Conservation (phyloP, 2,113 vertebrate species). For the Gila orcuttii region DNA sequence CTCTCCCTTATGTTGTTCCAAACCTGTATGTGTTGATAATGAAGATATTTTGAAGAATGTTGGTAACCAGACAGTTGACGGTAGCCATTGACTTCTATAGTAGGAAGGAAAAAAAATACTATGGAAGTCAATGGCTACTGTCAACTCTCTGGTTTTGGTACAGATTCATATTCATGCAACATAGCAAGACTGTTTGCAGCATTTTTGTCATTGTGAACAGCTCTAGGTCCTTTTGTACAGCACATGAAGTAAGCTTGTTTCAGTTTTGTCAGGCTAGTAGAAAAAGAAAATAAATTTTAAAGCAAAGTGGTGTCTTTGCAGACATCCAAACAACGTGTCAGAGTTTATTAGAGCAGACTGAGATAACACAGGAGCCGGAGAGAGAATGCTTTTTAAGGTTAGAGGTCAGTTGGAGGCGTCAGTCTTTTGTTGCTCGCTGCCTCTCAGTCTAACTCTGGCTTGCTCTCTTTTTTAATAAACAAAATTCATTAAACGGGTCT, state of each 20-base stretch:
- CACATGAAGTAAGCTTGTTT: not conserved
- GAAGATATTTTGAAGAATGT: too few relatives aligned
- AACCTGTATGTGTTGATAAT: too few relatives aligned
- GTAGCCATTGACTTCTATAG: too few relatives aligned
- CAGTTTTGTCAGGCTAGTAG: not conserved
- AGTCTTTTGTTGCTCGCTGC: slow-evolving; percentile 62
- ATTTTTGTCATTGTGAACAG: not conserved
- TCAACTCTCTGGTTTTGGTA: too few relatives aligned
- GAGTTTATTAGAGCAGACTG: slow-evolving; percentile 57
- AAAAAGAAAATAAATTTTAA: not conserved
- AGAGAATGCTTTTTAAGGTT: slow-evolving; percentile 56
- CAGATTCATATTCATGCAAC: too few relatives aligned
- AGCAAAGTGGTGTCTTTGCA: not conserved
- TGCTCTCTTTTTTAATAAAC: slow-evolving; percentile 69
- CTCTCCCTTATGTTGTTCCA: too few relatives aligned
- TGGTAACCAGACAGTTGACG: too few relatives aligned
- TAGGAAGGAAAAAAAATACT: too few relatives aligned
- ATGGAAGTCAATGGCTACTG: too few relatives aligned
- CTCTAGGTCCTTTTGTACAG: not conserved
- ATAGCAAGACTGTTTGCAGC: too few relatives aligned
- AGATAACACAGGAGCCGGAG: not conserved
- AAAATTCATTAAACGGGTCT: slow-evolving; percentile 73
- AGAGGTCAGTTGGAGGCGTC: slow-evolving; percentile 67
- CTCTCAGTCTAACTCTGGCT: slow-evolving; percentile 47
- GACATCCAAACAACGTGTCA: slow-evolving; percentile 35